Conservation (phyloP, 2,113 vertebrate species). For the mouse (Mus musculus) region GRCm39 chr3:117282501-117283000, state of each 20-base stretch:
- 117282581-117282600: background rate
- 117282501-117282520: background rate
- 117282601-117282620: background rate
- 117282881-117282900: background rate
- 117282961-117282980: background rate
- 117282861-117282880: no score
- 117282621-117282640: background rate
- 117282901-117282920: background rate
- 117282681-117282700: background rate
- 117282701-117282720: background rate
- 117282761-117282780: background rate
- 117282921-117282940: background rate
- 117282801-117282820: background rate
- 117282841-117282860: background rate
- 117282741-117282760: background rate
- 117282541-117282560: background rate
- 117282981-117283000: background rate
- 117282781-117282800: background rate
- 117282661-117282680: background rate
- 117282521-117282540: background rate
- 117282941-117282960: background rate
- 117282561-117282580: background rate
- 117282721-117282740: background rate
- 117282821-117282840: background rate
- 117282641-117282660: background rate